A percentile compares a stretch with the other conserved stretches of the same genome.
These are phyloP conservation scores for Diarsia brunnea DNA, from an alignment of 2,888 invertebrate genomes.

Conservation along the genomic window DNA sequence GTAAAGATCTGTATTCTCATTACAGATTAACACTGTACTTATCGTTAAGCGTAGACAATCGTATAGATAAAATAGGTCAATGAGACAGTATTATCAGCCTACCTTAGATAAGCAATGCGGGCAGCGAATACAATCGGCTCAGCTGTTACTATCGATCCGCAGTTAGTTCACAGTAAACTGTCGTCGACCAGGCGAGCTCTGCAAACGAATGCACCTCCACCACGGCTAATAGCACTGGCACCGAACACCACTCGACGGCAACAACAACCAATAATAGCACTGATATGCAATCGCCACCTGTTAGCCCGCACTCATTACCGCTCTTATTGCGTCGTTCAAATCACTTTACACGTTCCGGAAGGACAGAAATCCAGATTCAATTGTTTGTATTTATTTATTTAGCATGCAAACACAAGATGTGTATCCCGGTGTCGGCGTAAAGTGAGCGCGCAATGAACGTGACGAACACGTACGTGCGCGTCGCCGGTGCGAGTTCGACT, in stretches of 20 bases:
- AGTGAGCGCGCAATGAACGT: constrained; percentile 56
- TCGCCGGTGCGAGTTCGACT: constrained; percentile 80
- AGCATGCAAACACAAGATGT: constrained; percentile 64
- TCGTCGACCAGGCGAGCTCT: constrained; percentile 65
- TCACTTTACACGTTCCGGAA: constrained; percentile 53
- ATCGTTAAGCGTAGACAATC: constrained; percentile 40
- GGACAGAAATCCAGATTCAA: constrained; percentile 43
- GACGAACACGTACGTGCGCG: constrained; percentile 70
- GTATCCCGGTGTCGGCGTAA: constrained; percentile 73
- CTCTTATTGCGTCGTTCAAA: constrained; percentile 62
- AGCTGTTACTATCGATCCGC: constrained; percentile 86
- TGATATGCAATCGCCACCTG: constrained; percentile 83
- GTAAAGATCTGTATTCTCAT: not conserved
- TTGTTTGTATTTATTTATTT: constrained; percentile 65
- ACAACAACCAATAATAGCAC: constrained; percentile 83
- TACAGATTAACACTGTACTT: constrained; percentile 17
- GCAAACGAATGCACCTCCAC: constrained; percentile 78
- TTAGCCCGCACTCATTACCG: constrained; percentile 72
- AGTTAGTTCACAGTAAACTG: constrained; percentile 71
- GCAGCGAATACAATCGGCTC: constrained; percentile 79
- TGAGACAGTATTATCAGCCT: constrained; percentile 71
- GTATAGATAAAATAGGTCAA: constrained; percentile 71
- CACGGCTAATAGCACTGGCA: constrained; percentile 78
- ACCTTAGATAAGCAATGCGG: constrained; percentile 82
- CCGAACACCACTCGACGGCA: constrained; percentile 76